Conservation (phyloP, 1,140 invertebrate genomes). For the Aphis craccivora region DNA sequence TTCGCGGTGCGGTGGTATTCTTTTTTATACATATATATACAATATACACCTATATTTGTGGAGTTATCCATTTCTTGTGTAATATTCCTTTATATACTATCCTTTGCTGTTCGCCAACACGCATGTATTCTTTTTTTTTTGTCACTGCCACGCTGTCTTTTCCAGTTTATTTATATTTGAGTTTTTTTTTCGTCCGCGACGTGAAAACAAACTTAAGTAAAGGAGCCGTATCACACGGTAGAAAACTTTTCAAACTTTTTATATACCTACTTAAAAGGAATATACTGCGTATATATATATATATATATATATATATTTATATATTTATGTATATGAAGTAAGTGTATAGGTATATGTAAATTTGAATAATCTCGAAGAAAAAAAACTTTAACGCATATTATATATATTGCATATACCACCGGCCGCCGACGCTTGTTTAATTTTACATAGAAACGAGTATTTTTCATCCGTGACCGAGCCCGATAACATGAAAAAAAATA, state of each 20-base stretch:
- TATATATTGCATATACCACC: not conserved
- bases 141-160: not conserved
- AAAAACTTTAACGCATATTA: slow-evolving; percentile 31
- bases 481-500: not conserved
- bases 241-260: slow-evolving; percentile 35
- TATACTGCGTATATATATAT: not conserved
- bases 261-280: slow-evolving; percentile 40
- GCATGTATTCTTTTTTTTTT: slow-evolving; percentile 8
- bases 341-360: slow-evolving; percentile 21
- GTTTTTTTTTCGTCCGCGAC: not conserved
- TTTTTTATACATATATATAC: not conserved
- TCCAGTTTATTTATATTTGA: slow-evolving; percentile 36
- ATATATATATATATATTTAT: not conserved
- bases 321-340: not conserved
- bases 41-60: not conserved
- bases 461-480: not conserved
- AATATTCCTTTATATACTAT: slow-evolving; percentile 15
- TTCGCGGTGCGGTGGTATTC: not conserved
- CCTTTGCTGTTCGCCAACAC: not conserved
- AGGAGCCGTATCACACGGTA: slow-evolving; percentile 14
- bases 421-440: not conserved
- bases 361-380: slow-evolving; percentile 18
- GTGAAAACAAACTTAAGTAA: slow-evolving; percentile 13
- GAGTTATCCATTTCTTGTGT: slow-evolving; percentile 1
- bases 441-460: not conserved